These are phyloP conservation scores for Todiramphus chloris DNA, from an alignment of 2,113 vertebrate species.

Conservation along the genomic window DNA sequence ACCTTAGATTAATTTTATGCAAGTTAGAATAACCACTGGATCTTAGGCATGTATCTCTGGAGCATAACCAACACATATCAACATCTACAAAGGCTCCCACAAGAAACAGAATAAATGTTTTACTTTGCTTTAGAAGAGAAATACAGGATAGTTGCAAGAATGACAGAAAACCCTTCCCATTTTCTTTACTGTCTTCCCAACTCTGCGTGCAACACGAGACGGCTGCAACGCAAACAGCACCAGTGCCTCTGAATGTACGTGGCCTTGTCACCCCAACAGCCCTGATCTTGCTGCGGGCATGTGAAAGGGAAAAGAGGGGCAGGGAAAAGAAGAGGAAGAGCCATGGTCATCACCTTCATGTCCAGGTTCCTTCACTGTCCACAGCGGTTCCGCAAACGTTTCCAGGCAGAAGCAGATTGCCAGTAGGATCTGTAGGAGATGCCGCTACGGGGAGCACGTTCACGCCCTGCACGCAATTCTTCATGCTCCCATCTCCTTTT, in stretches of 20 bases:
- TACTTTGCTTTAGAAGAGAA: not conserved
- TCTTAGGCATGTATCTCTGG: not conserved
- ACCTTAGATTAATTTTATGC: not conserved
- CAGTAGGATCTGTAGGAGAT: not conserved
- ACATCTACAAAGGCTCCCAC: not conserved
- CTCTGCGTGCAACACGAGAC: rapidly evolving
- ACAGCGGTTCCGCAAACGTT: not conserved
- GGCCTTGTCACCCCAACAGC: rapidly evolving
- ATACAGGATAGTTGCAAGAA: not conserved
- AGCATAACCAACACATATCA: rapidly evolving
- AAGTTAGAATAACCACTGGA: not conserved
- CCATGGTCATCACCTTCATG: conserved; percentile 10
- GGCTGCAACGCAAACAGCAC: not conserved
- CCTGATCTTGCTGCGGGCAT: not conserved
- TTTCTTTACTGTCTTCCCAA: not conserved
- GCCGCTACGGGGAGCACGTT: not conserved
- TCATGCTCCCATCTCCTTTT: conserved; percentile 17
- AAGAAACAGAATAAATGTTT: not conserved
- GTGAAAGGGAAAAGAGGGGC: not conserved
- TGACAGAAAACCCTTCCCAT: not conserved
- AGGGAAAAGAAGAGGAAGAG: not conserved
- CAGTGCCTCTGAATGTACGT: not conserved
- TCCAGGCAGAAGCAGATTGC: not conserved
- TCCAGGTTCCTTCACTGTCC: not conserved
- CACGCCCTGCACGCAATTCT: not conserved